Percentiles rank a stretch among this genome's conserved stretches.
Conservation (phyloP, 64 coral and sea anemone species). For the Astreopora myriophthalma region DNA sequence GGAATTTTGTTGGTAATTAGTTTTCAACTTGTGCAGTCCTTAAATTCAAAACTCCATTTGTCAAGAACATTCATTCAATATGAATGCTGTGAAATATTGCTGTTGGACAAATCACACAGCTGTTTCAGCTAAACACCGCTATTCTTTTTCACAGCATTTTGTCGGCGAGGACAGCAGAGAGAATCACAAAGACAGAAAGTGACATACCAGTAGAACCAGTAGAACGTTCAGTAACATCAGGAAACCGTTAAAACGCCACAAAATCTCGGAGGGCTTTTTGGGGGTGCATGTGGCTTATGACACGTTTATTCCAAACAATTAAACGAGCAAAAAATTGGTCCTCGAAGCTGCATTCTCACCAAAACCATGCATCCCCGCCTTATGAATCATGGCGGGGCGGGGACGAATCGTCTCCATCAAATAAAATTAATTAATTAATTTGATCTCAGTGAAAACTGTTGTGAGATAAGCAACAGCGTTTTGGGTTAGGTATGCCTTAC, state of each 20-base stretch:
- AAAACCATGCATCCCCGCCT: background rate
- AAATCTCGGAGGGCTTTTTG: background rate
- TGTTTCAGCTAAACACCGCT: background rate
- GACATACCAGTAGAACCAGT: background rate
- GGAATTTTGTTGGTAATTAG: too few species aligned
- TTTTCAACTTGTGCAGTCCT: too few species aligned
- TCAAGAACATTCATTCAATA: too few species aligned
- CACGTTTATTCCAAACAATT: background rate
- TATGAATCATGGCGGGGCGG: background rate
- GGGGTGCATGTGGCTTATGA: background rate
- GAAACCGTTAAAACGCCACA: background rate
- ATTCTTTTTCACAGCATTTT: background rate
- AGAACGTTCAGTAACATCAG: background rate
- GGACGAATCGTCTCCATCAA: background rate
- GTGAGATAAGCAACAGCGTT: background rate
- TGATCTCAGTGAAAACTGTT: background rate
- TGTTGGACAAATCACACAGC: background rate
- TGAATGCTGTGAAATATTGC: background rate
- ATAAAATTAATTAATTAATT: background rate
- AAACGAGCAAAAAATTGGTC: too few species aligned
- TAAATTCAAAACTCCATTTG: too few species aligned
- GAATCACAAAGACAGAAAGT: background rate
- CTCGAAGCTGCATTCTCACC: background rate
- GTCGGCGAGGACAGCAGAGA: background rate
- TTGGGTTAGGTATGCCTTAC: too few species aligned